phyloP scores from a whole-genome alignment of 2,888 invertebrate species.

The Orthosia incerta region DNA sequence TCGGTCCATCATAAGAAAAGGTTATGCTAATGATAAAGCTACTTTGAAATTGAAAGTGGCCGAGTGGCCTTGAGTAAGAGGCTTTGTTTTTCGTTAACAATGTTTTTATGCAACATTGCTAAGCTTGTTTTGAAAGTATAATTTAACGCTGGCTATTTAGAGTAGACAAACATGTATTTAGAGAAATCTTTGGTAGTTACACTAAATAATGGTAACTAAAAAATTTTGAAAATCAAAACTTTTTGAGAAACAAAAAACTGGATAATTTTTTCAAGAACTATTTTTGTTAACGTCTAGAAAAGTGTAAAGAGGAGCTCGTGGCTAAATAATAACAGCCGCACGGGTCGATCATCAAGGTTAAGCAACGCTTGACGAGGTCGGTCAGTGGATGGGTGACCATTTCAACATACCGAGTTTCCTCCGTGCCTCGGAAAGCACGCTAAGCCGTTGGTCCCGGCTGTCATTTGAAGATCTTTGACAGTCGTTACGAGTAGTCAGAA shows the following conservation, averaged over 20 bases:
- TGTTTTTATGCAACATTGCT: slow-evolving; percentile 34
- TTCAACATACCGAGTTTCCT: no score
- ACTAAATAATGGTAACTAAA: not conserved
- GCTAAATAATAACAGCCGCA: no score
- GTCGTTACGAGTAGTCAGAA: no score
- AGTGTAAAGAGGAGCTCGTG: no score
- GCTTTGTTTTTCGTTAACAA: slow-evolving; percentile 68
- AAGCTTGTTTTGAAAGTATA: slow-evolving; percentile 42
- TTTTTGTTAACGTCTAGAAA: not conserved
- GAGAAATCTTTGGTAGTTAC: not conserved
- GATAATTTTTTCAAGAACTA: not conserved
- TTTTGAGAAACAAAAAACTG: not conserved
- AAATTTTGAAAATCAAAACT: not conserved
- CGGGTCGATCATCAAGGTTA: no score
- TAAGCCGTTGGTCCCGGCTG: no score
- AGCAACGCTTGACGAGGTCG: no score
- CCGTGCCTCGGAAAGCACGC: no score
- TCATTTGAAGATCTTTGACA: no score
- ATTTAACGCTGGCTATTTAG: slow-evolving; percentile 18
- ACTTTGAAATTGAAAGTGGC: slow-evolving; percentile 76
- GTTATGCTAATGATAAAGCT: slow-evolving; percentile 62
- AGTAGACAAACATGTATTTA: not conserved
- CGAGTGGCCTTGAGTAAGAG: slow-evolving; percentile 73
- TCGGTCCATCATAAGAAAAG: slow-evolving; percentile 54
- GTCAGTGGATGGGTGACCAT: no score